Percentiles rank a stretch among this genome's conserved stretches.
Evolutionary conservation across 1,140 invertebrate genomes (phyloP).

Genomic region (Drosophila suzukii): DNA sequence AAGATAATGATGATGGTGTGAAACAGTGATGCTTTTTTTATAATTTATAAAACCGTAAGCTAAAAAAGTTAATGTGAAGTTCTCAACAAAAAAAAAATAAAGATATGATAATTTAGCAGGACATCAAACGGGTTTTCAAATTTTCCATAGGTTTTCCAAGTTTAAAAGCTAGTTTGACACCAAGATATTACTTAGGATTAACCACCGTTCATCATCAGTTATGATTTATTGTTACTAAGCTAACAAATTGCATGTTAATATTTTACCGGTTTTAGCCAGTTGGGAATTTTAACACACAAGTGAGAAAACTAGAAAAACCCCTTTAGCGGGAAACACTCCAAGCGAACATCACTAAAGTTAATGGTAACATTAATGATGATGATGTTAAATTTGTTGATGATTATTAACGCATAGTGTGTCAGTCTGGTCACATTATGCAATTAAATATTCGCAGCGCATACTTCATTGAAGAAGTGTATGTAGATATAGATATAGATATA

Average conservation of each 20-base stretch:
- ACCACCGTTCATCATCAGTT: too few species aligned
- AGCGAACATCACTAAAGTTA: neutral
- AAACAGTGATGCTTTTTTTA: conserved; percentile 24
- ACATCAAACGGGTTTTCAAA: too few species aligned
- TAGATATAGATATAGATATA: neutral
- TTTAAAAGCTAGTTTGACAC: too few species aligned
- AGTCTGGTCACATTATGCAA: conserved; percentile 60
- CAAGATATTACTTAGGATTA: too few species aligned
- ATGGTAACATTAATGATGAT: conserved; percentile 18
- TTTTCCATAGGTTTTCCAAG: too few species aligned
- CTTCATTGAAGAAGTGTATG: conserved; percentile 27
- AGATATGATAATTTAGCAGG: neutral
- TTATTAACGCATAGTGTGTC: conserved; percentile 48
- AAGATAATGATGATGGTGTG: conserved; percentile 46
- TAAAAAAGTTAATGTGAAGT: neutral
- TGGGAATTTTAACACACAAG: neutral
- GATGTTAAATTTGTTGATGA: conserved; percentile 15
- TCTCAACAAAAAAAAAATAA: too few species aligned
- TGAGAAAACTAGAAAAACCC: neutral
- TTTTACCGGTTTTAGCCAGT: neutral
- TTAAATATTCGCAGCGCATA: conserved; percentile 54
- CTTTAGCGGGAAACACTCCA: neutral
- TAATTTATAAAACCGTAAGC: neutral
- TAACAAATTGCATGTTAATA: neutral
- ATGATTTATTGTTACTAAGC: too few species aligned